Base-by-base conservation (phyloP, 2,113 vertebrate genomes). In the Murina feae region DNA sequence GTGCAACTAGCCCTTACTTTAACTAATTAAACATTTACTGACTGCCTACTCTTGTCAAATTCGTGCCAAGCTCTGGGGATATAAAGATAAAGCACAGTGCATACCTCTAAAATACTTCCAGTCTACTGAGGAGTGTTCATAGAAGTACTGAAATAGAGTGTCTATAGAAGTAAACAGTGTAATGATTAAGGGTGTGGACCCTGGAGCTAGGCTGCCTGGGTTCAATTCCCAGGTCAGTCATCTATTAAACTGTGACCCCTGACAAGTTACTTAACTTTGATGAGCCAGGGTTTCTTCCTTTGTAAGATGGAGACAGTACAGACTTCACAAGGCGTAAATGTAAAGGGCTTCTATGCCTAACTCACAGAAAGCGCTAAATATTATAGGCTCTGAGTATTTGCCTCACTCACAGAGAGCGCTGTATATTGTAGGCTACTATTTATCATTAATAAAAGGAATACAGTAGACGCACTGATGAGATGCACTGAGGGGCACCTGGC, bases 11-110 rank as follows among this genome's bases (percentile, higher is more conserved):
- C 47, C 39, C 58, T 20, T 32, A 21, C 32, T 16, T 65, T 71
- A 87, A 91, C 10, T 83, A 90, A 92, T 78, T 96, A 85, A 94
- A 94, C 90, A 82, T 90, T 90, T 93, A 95, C 14, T 18, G 25
- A 39, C 83, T 93, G 78, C 82, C 68, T 90, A 65, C 20, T 89
- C 80, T 85, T 90, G 90, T 49, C 85, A 86, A 78, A 95, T 85
- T 55, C 82, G 71, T 90, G 81, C 84, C 72, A 88, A 30, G 37
- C 58, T 86, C 76, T 93, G 55, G 55, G 23, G 25, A 82, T 75
- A 94, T 39, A 93, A 49, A 85, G 37, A 87, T 71, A 88, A 88
- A 89, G 37, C 51, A 76, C 32, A 87, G 28, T 78, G 35, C 18
- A 55, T 86, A 83, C 39, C 65, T 80, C 65, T 86, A 90, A 94